phyloP scores from a whole-genome alignment of 1,140 invertebrate genomes.

The Zaprionus vittiger region DNA sequence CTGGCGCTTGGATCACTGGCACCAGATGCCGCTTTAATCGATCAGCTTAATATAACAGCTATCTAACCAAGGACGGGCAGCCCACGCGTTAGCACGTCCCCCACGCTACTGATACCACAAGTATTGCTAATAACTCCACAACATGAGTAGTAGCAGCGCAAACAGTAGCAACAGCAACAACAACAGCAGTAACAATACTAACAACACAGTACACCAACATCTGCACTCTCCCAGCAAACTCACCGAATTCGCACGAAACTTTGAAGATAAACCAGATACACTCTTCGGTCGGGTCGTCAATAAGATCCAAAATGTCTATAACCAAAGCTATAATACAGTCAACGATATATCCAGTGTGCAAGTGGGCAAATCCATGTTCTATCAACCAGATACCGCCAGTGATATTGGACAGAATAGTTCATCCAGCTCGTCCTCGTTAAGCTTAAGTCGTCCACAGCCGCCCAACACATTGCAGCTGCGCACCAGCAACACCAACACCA shows the following conservation, averaged over 20 bases:
- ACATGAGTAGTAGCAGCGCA: conserved; percentile 47
- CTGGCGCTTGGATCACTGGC: conserved; percentile 88
- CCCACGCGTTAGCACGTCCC: conserved; percentile 49
- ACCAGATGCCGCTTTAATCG: conserved; percentile 77
- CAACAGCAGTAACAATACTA: conserved; percentile 77
- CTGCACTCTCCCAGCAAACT: conserved; percentile 89
- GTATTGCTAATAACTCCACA: conserved; percentile 35
- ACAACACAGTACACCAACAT: conserved; percentile 87
- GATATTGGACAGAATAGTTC: conserved; percentile 11
- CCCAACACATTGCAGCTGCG: conserved; percentile 58
- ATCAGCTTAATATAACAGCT: conserved; percentile 79
- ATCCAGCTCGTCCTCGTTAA: conserved; percentile 36
- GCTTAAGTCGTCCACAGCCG: conserved; percentile 46
- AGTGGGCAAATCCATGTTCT: conserved; percentile 71
- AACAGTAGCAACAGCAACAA: conserved; percentile 42
- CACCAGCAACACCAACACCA: conserved; percentile 27
- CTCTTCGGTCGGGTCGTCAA: conserved; percentile 80
- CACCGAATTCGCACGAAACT: conserved; percentile 89
- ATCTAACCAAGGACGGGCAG: conserved; percentile 72
- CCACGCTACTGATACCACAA: conserved; percentile 50
- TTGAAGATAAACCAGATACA: conserved; percentile 80
- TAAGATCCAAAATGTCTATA: conserved; percentile 84
- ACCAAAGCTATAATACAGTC: conserved; percentile 83
- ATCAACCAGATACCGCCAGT: conserved; percentile 41
- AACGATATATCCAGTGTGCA: conserved; percentile 77